These are phyloP conservation scores for Leptothorax acervorum DNA, from an alignment of 2,888 invertebrate genomes.

Conservation along the genomic window DNA sequence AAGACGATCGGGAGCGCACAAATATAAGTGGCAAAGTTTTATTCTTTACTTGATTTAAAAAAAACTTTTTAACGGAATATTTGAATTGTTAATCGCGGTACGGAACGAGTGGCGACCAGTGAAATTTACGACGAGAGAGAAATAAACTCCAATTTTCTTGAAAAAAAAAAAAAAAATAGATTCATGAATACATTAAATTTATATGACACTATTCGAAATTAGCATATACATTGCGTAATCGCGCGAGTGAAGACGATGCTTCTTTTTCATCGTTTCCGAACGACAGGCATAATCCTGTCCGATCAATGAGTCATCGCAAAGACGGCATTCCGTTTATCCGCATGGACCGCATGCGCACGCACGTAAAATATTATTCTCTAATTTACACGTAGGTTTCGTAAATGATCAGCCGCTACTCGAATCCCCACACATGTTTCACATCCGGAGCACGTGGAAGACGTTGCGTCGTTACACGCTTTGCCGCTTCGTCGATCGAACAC, in stretches of 20 bases:
- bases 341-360: not conserved
- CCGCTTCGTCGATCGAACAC: slow-evolving; percentile 26
- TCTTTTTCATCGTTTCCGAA: not conserved
- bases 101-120: not conserved
- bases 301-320: not conserved
- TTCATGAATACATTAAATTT: slow-evolving; percentile 30
- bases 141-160: slow-evolving; percentile 12
- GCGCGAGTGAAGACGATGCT: not conserved
- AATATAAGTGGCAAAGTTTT: not conserved
- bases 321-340: not conserved
- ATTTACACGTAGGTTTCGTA: slow-evolving; percentile 42
- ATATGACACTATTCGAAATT: slow-evolving; percentile 3
- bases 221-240: not conserved
- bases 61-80: not conserved
- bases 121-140: slow-evolving; percentile 5
- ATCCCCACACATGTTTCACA: slow-evolving; percentile 42
- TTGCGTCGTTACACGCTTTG: slow-evolving; percentile 17
- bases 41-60: not conserved
- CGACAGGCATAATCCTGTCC: not conserved
- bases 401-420: slow-evolving; percentile 23
- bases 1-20: not conserved
- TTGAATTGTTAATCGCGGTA: slow-evolving; percentile 10
- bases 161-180: not conserved
- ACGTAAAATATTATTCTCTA: slow-evolving; percentile 27
- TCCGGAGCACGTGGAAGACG: slow-evolving; percentile 43